Evolutionary conservation across 2,797 vertebrate genomes (phyloP).

Genomic region (Lepus oiostolus): DNA sequence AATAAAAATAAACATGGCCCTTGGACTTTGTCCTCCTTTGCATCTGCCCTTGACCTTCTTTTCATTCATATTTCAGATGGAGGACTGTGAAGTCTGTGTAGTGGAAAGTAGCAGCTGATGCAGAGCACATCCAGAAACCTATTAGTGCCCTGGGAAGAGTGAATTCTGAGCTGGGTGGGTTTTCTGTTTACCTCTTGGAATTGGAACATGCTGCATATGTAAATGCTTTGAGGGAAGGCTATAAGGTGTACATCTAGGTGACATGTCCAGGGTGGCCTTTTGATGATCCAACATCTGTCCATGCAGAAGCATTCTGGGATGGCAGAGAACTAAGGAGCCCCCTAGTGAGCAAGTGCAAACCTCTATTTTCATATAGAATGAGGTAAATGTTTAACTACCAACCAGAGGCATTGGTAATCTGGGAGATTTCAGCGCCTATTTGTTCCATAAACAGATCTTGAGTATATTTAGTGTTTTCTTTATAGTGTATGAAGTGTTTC

Average conservation of each 20-base stretch:
- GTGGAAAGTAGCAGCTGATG: not conserved
- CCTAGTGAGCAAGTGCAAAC: not conserved
- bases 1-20: constrained; percentile 45
- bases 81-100: not conserved
- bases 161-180: not conserved
- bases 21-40: constrained; percentile 43
- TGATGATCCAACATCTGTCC: not conserved
- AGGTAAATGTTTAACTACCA: not conserved
- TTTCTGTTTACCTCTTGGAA: constrained; percentile 13
- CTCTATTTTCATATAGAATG: not conserved
- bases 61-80: not conserved
- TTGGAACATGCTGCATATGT: not conserved
- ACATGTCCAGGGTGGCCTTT: no score
- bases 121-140: not conserved
- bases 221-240: not conserved
- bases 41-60: constrained; percentile 28
- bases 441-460: constrained; percentile 24
- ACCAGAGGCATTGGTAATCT: not conserved
- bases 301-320: not conserved
- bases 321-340: not conserved
- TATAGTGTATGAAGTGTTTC: not conserved
- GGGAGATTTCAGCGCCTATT: not conserved
- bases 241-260: not conserved
- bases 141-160: not conserved
- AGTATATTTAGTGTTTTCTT: not conserved